Conservation (phyloP, 2,113 vertebrate species). For the Ammodytes dubius region DNA sequence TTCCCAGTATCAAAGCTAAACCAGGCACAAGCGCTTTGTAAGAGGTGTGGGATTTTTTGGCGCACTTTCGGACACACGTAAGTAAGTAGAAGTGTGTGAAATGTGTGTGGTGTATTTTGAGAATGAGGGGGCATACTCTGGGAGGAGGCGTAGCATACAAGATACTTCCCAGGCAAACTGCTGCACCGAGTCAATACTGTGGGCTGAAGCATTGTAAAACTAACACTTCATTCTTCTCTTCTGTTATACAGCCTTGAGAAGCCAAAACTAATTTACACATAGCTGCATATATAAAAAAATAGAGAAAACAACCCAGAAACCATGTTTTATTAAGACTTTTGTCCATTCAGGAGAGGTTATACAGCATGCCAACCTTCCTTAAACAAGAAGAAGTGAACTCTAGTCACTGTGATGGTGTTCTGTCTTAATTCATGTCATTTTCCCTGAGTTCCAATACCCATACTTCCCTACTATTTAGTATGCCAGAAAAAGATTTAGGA, state of each 20-base stretch:
- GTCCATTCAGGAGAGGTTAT: background rate
- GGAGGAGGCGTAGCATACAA: background rate
- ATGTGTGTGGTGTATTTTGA: slow-evolving; percentile 46
- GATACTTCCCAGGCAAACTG: slow-evolving; percentile 39
- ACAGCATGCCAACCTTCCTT: background rate
- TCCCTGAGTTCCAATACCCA: too few species aligned
- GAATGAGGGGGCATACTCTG: slow-evolving; percentile 31
- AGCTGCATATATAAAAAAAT: slow-evolving; percentile 20
- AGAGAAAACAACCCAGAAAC: background rate
- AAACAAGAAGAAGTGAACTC: background rate
- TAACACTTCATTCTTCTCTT: slow-evolving; percentile 50
- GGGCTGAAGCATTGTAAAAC: slow-evolving; percentile 42
- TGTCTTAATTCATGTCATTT: background rate
- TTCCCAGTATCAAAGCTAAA: slow-evolving; percentile 27
- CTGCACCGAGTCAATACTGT: slow-evolving; percentile 46
- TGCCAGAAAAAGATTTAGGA: too few species aligned
- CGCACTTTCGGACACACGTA: slow-evolving; percentile 20
- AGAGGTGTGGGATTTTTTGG: slow-evolving; percentile 25
- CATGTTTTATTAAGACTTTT: slow-evolving; percentile 1
- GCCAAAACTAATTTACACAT: too few species aligned
- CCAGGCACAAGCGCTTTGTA: slow-evolving; percentile 13
- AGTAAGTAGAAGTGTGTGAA: slow-evolving; percentile 27
- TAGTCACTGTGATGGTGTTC: too few species aligned
- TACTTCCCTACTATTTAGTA: too few species aligned
- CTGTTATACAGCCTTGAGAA: too few species aligned